Evolutionary conservation across 2,888 invertebrate species (phyloP), one percentile per base, ranked within the genome.

Genomic region (Monopis laevigella): DNA sequence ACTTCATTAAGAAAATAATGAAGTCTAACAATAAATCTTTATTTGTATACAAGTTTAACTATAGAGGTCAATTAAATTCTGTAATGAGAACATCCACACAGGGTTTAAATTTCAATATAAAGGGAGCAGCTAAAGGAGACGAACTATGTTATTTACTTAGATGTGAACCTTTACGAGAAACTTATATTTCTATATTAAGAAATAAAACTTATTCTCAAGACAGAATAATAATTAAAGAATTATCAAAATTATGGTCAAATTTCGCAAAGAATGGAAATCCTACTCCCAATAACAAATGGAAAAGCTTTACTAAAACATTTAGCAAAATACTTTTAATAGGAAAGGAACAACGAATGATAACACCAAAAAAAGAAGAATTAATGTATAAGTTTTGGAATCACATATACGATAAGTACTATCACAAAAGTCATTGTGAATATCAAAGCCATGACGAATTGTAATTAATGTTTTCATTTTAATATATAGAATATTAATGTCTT

Each of bases 31-130:
- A 46, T 2, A 54, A 50, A 8, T 60, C 62, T 11, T 48, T 71
- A 19, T 82, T 58, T 45, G 66, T 66, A 27, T 83, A 81, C 45
- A 75, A 74, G 49, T 83, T 83, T 55, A 72, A 78, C 45, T 82
- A 74, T 47, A 56, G 59, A 24, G 82, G 80, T 3, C 55, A 51
- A 30, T 62, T 80, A 27, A 81, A 74, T 48, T 63, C 59, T 2
- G 59, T 70, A 10, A 75, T 65, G 57, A 55, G 59, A 1, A 72
- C 62, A 10, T 62, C 73, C 2, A 39, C 67, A 4, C 57, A 53
- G 3, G 60, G 58, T 36, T 41, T 53, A 1, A 57, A 54, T 2
- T 43, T 48, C 1, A 58, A 53, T 50, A 54, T 77, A 28, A 68
- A 63, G 49, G 82, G 82, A 29, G 71, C 77, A n/a, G 65, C 78